Conservation (phyloP, 2,797 vertebrate species). For the Oophaga sylvatica region DNA sequence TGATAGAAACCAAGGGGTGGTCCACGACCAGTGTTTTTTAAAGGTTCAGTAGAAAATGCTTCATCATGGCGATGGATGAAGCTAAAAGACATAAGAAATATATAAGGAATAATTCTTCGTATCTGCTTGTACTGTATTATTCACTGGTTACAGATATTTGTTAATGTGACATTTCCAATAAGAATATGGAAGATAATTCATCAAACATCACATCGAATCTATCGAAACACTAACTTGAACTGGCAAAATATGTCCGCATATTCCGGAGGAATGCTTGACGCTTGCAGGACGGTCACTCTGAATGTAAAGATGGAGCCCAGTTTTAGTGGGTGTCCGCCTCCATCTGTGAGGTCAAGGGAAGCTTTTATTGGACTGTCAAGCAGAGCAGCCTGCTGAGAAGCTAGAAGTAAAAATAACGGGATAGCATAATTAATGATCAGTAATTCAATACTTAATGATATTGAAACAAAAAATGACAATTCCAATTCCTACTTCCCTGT, state of each 20-base stretch:
- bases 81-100: conserved; percentile 71
- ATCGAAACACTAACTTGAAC: conserved; percentile 86
- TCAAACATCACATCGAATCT: not conserved
- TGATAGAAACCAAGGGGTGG: conserved; percentile 97
- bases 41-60: conserved; percentile 95
- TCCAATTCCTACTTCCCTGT: not conserved
- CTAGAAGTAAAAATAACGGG: conserved; percentile 62
- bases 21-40: conserved; percentile 94
- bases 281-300: conserved; percentile 94
- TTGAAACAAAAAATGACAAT: not conserved
- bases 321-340: conserved; percentile 83
- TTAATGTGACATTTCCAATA: not conserved
- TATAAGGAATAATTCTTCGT: too few species aligned
- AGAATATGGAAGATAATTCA: not conserved
- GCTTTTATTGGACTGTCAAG: conserved; percentile 82
- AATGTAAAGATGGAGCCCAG: conserved; percentile 93
- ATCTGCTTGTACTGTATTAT: too few species aligned
- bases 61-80: conserved; percentile 98
- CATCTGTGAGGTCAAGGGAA: conserved; percentile 75
- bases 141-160: not conserved
- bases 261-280: conserved; percentile 95
- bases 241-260: conserved; percentile 98
- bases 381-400: conserved; percentile 78
- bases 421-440: not conserved
- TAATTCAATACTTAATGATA: not conserved